These are phyloP conservation scores for Enteromius fasciolatus DNA, from an alignment of 2,797 vertebrate species.

Conservation along the genomic window DNA sequence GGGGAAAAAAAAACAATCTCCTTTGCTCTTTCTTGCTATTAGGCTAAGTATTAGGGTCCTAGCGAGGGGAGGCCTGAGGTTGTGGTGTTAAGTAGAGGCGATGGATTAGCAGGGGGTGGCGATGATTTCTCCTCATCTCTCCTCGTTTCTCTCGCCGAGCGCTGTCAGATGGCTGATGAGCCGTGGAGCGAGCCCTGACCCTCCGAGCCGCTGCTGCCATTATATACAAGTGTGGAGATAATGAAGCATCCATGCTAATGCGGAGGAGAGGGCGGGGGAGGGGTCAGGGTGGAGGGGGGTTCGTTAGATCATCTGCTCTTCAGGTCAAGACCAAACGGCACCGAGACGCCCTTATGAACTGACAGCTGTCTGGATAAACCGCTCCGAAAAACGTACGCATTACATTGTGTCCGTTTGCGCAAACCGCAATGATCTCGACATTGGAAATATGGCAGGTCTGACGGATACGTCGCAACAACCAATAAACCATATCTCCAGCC, in stretches of 20 bases:
- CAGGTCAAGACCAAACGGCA: constrained; percentile 31
- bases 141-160: constrained; percentile 69
- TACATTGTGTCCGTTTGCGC: background rate
- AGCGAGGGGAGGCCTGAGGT: constrained; percentile 57
- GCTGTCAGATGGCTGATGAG: constrained; percentile 83
- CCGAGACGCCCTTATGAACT: constrained; percentile 22
- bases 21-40: background rate
- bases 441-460: background rate
- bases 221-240: constrained; percentile 85
- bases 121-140: constrained; percentile 73
- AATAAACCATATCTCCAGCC: background rate
- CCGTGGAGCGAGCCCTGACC: constrained; percentile 80
- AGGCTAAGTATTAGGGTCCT: constrained; percentile 33
- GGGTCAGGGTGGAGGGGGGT: constrained; percentile 62
- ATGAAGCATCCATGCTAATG: constrained; percentile 87
- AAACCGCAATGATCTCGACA: background rate
- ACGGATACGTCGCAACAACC: background rate
- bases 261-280: constrained; percentile 69
- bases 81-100: constrained; percentile 75
- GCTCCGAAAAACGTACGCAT: background rate
- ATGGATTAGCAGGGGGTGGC: constrained; percentile 80
- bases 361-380: constrained; percentile 9
- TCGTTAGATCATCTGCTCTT: constrained; percentile 30
- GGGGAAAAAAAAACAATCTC: background rate
- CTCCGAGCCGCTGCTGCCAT: constrained; percentile 82